Base-by-base conservation (phyloP, 2,888 invertebrate genomes). In the Dermolepida albohirtum region DNA sequence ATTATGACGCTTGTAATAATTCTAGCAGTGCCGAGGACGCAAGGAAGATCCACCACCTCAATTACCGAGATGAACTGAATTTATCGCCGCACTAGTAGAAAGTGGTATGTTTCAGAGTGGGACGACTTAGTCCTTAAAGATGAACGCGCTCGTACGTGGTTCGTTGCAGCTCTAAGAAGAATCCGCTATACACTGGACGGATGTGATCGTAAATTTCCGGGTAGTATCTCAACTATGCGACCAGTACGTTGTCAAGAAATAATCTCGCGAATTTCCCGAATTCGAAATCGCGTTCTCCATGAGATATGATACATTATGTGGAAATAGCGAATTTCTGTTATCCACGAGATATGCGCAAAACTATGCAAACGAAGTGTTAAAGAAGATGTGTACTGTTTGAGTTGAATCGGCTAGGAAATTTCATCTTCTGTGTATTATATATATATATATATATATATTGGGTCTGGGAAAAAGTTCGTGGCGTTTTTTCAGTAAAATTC, bases 1-100 rank as follows among this genome's bases (percentile, higher is more conserved):
- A 44, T 59, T 59, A 59, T 59, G 59, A 59, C 59, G 29, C 29
- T 29, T 17, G 43, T 59, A 44, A 47, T 59, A 44, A 59, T 59
- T 59, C 44, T 27, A 16, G 44, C 44, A 44, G 44, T 44, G 29
- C 44, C 6, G 59, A 29, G 44, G 29, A 29, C 44, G 10, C 29
- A 44, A 40, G 14, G 17, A 59, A 43, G 59, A 47, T 59, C 29
- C 59, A 44, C 44, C 59, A 17, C 14, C 29, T 34, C 59, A 59
- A 59, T 59, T 59, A 59, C 44, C 22, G 27, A 27, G 59, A 59
- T 44, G 59, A 27, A 29, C 59, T 29, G 59, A 59, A 59, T 59
- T 34, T 59, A 44, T 44, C 29, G 44, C 16, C 44, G 27, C 12
- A 41, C 43, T 43, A 22, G 22, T 27, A 6, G 43, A 57, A 43